Base-by-base conservation (phyloP, 2,797 vertebrate species). In the Sandelia bainsii region DNA sequence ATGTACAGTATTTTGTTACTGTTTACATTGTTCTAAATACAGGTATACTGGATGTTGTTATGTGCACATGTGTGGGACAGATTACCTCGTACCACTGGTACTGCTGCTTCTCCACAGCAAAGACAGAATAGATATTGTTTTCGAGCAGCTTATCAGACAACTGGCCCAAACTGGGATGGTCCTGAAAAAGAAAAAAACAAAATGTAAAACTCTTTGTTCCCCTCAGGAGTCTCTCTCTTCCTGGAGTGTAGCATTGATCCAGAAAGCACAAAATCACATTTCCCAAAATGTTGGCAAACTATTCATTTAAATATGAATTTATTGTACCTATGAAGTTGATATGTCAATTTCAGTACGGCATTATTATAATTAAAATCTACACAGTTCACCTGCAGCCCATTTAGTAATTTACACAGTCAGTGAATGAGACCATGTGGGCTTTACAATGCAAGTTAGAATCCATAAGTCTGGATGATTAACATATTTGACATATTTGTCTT, bases 31-130 rank as follows among this genome's bases (percentile, higher is more conserved):
- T n/a, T n/a, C 20, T 2, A n/a, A 60, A 44, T 1, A 6, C 22
- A n/a, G 20, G 3, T 44, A 6, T 44, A 45, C 17, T 42, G 46
- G 23, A 58, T 63, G 37, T 44, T 70, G 62, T n/a, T 75, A 40
- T 37, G 48, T 23, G 48, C 39, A 52, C 44, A n/a, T 51, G 73
- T 57, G 29, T 57, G 8, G 49, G 40, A 44, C 56, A 69, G 62
- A 86, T 93, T 96, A 99, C 98, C 98, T 98, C 95, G 89, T 99
- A 99, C 98, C 98, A 99, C 92, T 95, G 94, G 93, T 96, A 98
- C 79, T 96, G 96, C 79, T 94, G 94, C 91, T 96, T 96, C 90
- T 97, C 96, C 86, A 99, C 96, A 17, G 97, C 98, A 84, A 99
- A 99, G 80, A 99, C 95, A 69, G 96, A 96, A 91, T 97, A 95